A percentile compares a stretch with the other conserved stretches of the same genome.
Conservation (phyloP, 2,888 invertebrate species). For the Dendrolimus houi region DNA sequence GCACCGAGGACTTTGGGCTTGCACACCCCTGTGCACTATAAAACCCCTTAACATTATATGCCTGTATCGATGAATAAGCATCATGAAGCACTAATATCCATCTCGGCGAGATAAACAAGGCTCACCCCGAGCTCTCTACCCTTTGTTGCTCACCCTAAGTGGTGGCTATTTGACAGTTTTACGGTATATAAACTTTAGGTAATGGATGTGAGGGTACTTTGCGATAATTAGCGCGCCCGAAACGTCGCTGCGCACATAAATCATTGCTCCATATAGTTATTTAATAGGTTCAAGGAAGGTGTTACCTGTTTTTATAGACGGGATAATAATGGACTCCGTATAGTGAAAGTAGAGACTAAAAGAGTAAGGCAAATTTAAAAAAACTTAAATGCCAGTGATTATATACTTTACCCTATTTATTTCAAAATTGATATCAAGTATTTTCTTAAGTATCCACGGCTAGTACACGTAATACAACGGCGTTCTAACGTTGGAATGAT, state of each 20-base stretch:
- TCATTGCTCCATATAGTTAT: conserved; percentile 3
- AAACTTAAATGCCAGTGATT: no score
- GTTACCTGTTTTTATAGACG: background rate
- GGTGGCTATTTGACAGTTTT: conserved; percentile 33
- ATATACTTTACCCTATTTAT: no score
- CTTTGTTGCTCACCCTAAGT: conserved; percentile 15
- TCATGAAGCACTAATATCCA: background rate
- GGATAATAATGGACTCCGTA: no score
- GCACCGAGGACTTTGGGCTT: no score
- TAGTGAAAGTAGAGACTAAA: no score
- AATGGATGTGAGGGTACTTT: conserved; percentile 43
- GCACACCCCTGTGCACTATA: no score
- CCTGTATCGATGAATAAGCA: background rate
- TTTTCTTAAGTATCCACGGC: no score
- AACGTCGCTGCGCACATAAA: conserved; percentile 9
- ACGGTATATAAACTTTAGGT: conserved; percentile 28
- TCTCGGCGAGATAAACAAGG: background rate
- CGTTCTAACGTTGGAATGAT: no score
- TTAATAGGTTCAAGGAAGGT: background rate
- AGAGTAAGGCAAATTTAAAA: no score
- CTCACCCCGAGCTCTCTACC: conserved; percentile 2
- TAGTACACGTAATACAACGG: no score
- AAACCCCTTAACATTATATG: no score
- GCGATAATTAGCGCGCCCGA: conserved; percentile 35
- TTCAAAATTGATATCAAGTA: no score